Conservation (phyloP, 2,888 invertebrate genomes). For the Eugnorisma glareosa region DNA sequence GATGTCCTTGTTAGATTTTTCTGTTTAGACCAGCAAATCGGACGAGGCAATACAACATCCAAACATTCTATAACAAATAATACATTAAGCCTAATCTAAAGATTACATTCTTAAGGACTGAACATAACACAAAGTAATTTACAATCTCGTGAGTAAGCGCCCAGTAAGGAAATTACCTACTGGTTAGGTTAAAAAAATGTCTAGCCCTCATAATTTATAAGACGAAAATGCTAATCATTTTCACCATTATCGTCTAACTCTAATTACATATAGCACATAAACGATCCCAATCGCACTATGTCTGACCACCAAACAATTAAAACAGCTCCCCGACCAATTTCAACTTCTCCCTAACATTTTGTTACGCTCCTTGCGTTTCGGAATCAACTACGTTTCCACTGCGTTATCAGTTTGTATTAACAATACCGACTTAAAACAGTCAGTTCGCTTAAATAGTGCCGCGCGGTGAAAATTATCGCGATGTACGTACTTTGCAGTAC, state of each 20-base stretch:
- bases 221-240: neutral
- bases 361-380: slow-evolving; percentile 40
- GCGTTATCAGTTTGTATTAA: slow-evolving; percentile 36
- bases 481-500: neutral
- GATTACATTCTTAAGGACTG: neutral
- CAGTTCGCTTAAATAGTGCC: neutral
- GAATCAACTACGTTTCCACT: slow-evolving; percentile 22
- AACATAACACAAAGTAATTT: neutral
- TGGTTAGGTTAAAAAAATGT: too few relatives aligned
- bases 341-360: slow-evolving; percentile 52
- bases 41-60: neutral
- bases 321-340: slow-evolving; percentile 53
- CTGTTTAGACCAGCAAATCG: neutral
- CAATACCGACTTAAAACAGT: slow-evolving; percentile 27
- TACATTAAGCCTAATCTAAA: neutral
- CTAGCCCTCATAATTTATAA: neutral
- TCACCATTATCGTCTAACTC: neutral
- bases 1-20: neutral
- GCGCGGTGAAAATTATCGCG: neutral
- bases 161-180: neutral
- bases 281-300: slow-evolving; percentile 36
- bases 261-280: slow-evolving; percentile 9
- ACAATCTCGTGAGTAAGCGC: neutral
- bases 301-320: slow-evolving; percentile 53
- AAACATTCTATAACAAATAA: neutral